These are phyloP conservation scores for Staurois parvus DNA, from an alignment of 2,797 vertebrate species.

Conservation along the genomic window DNA sequence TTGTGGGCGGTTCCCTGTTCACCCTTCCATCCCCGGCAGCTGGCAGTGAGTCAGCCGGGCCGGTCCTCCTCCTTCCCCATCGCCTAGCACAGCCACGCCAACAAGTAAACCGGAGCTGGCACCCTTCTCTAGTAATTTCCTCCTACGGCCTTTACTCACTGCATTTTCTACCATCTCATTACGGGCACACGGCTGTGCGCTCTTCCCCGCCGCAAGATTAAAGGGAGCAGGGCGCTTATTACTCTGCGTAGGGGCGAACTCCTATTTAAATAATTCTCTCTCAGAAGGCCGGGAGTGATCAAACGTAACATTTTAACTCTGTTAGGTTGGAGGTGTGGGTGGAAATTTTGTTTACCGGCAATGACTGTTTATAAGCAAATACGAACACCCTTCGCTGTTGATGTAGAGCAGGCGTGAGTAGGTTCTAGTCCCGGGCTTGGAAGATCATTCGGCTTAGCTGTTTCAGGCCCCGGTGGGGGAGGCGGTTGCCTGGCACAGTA, in stretches of 20 bases:
- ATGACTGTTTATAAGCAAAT: slow-evolving; percentile 9
- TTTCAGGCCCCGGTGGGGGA: too few relatives aligned
- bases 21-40: slow-evolving; percentile 15
- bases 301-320: slow-evolving; percentile 51
- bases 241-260: not conserved
- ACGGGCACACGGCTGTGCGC: not conserved
- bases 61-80: not conserved
- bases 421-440: too few relatives aligned
- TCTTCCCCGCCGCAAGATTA: slow-evolving; percentile 53
- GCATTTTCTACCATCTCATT: slow-evolving; percentile 42
- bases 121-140: slow-evolving; percentile 50
- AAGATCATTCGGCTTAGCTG: too few relatives aligned
- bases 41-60: slow-evolving; percentile 38
- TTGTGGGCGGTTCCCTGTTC: slow-evolving; percentile 7
- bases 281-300: slow-evolving; percentile 58
- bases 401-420: too few relatives aligned
- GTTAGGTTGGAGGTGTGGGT: slow-evolving; percentile 44
- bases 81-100: not conserved
- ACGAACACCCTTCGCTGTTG: slow-evolving; percentile 47
- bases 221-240: slow-evolving; percentile 39
- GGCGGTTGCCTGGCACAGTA: too few relatives aligned
- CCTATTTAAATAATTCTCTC: slow-evolving; percentile 32
- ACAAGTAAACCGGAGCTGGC: slow-evolving; percentile 9
- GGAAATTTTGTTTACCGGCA: slow-evolving; percentile 56
- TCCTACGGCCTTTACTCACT: slow-evolving; percentile 50